Base-by-base conservation (phyloP, 1,140 invertebrate species). In the Wasmannia auropunctata region DNA sequence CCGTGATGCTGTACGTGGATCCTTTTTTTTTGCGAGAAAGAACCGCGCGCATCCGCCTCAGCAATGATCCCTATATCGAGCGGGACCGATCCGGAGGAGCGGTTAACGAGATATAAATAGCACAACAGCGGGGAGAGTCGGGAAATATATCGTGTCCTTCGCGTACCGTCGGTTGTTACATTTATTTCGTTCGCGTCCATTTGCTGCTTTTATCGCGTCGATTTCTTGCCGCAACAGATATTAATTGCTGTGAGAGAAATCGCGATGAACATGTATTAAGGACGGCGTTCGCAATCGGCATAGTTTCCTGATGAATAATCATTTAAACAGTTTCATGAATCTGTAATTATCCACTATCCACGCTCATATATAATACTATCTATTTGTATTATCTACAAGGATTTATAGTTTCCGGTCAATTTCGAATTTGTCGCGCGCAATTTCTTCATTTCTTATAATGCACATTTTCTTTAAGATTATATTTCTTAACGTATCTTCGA, bases 31-130 rank as follows among this genome's bases (percentile, higher is more conserved):
- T 56, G 37, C 74, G 46, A 85, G 28, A 37, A 80, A 67, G 58
- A 62, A 85, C 46, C 74, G 46, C 51, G 60, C 34, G 37, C 51
- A 65, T 85, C 51, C 74, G 60, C 75, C 51, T 85, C 43, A 70
- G 28, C 51, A 70, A 74, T 83, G 79, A 83, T 83, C 79, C 79
- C 79, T 83, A 46, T 60, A 83, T 83, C 79, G 65, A 37, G 79
- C 69, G 67, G 28, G 67, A 58, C 67, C 54, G 79, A 83, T 83
- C 37, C 54, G 67, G 37, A 83, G 79, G 67, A 83, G 79, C 79
- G 51, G 37, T 49, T 83, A 83, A 83, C 79, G 79, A 83, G 79
- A 72, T 83, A 83, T 83, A 83, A 83, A 83, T 83, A 83, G 79
- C 67, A n/a, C 34, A 34, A 54, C 67, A 56, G 65, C 51, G 11